Percentiles rank a stretch among this genome's conserved stretches.
phyloP scores from a whole-genome alignment of 1,140 invertebrate genomes.

The Vanessa tameamea region DNA sequence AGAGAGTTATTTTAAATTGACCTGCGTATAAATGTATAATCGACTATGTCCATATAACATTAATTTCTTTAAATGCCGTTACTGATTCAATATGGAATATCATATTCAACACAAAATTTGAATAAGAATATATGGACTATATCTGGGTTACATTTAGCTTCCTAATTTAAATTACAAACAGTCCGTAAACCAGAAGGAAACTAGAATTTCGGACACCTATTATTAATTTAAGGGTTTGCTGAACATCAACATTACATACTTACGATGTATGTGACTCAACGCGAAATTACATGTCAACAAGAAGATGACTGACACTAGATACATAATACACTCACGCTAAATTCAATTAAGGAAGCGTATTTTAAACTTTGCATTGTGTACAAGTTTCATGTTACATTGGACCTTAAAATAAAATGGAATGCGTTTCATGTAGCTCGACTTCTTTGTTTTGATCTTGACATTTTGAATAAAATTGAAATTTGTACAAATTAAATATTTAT shows the following conservation, averaged over 20 bases:
- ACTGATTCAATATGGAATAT: no score
- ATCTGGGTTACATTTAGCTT: no score
- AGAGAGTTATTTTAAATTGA: conserved; percentile 1
- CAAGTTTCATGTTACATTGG: background rate
- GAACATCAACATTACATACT: background rate
- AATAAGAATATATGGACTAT: no score
- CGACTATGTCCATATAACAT: background rate
- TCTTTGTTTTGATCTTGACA: background rate
- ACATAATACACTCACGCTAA: conserved; percentile 13
- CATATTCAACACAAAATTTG: no score
- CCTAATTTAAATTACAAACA: no score
- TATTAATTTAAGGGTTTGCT: no score
- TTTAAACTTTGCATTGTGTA: conserved; percentile 12
- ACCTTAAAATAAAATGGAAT: background rate
- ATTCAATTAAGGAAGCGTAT: conserved; percentile 14
- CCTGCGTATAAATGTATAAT: background rate
- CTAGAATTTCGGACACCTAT: no score
- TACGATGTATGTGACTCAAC: conserved; percentile 21
- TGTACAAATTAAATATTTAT: no score
- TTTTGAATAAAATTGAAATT: background rate
- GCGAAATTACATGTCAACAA: conserved; percentile 36
- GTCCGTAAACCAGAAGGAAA: no score
- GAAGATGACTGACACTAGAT: conserved; percentile 34
- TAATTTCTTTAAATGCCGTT: no score
- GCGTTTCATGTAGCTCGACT: background rate